Evolutionary conservation across 2,888 invertebrate species (phyloP), one percentile per base, ranked within the genome.

Genomic region (Ametastegia equiseti): DNA sequence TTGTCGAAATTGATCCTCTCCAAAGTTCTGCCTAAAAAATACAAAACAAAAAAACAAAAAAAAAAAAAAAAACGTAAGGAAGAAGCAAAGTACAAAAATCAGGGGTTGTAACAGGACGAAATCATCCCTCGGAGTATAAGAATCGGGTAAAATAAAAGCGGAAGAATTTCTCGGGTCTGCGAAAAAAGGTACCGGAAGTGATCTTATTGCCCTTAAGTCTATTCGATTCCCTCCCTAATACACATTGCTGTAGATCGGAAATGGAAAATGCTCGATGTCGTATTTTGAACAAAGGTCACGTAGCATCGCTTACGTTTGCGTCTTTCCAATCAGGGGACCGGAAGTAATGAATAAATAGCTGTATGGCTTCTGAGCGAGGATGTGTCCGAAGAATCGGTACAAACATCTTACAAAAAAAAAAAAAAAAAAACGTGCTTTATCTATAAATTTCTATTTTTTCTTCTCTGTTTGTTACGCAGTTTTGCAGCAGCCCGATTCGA

Each of bases 401-500:
- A n/a, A n/a, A n/a, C n/a, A n/a, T n/a, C n/a, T n/a, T n/a, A n/a
- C n/a, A n/a, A n/a, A n/a, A n/a, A n/a, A n/a, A n/a, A n/a, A n/a
- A n/a, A n/a, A n/a, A n/a, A n/a, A n/a, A n/a, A n/a, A n/a, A n/a
- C n/a, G n/a, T n/a, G n/a, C n/a, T n/a, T n/a, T n/a, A n/a, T n/a
- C n/a, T n/a, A n/a, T n/a, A n/a, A n/a, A n/a, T 27, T 57, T 27
- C 9, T 13, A 27, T 30, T 27, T 30, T 30, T 15, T 60, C 30
- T 60, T 15, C 15, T 19, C 2, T 30, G 13, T 15, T 60, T 60
- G 1, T 30, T n/a, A 27, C 9, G 80, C 88, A 94, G 94, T 90
- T 89, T 93, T 84, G 83, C 96, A 95, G 50, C 96, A 96, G 88
- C 97, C 97, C 0, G 97, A 97, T 90, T 97, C 97, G 87, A 97